Evolutionary conservation across 2,113 vertebrate genomes (phyloP), one percentile per base, ranked within the genome.

Genomic region (Hirundichthys speculiger): DNA sequence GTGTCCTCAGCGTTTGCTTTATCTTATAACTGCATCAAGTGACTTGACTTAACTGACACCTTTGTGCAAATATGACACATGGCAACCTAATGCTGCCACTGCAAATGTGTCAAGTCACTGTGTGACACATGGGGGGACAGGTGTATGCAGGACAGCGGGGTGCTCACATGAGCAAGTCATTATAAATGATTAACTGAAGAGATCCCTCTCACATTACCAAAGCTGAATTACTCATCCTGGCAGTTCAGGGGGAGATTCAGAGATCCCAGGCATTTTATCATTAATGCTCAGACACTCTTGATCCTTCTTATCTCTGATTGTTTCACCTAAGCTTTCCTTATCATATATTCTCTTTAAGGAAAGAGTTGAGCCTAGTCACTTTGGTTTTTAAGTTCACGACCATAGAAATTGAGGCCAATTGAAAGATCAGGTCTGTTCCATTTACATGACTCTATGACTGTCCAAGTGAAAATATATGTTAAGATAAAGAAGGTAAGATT

Each of bases 161-260:
- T 18, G 41, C 42, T n/a, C 18, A 51, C 20, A 60, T 59, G 57
- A 64, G 64, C 20, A 43, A 10, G 30, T 2, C 30, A 34, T 10
- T 34, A 76, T 91, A 48, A 86, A 91, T 90, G 81, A 91, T 91
- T 91, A 49, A 92, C 16, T 42, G 39, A 57, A 49, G 42, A 22
- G 47, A 42, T 75, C 42, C 42, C 24, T 75, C 85, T 90, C 80
- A 69, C 56, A 25, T 91, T 89, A 73, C 79, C 12, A 14, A 50
- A 78, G 58, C 21, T 82, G 34, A 75, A 78, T 86, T 75, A 82
- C 76, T 61, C 40, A 39, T 52, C 43, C 38, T 30, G 69, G 73
- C 61, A 51, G 49, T 41, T 69, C 41, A n/a, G 24, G 56, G 20
- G 38, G 51, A 56, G 58, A 54, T 52, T 34, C 42, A 51, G 67